Evolutionary conservation across 1,140 invertebrate genomes (phyloP).

Genomic region (Asbolus verrucosus): DNA sequence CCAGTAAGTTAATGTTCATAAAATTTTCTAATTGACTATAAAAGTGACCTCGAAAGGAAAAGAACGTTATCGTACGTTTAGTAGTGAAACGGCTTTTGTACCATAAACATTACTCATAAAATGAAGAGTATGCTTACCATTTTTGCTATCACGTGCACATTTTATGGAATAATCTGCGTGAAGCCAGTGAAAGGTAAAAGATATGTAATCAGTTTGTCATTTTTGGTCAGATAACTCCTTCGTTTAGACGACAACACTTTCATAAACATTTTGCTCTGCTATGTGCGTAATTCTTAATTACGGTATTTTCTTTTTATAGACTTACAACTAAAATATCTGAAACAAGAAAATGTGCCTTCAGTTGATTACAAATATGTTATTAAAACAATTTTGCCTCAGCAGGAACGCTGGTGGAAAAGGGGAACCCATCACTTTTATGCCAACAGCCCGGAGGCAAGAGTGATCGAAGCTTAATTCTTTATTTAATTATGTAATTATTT

Average conservation of each 20-base stretch:
- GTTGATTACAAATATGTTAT: constrained; percentile 54
- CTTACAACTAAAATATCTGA: constrained; percentile 29
- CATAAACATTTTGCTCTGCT: too few relatives aligned
- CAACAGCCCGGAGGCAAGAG: background rate
- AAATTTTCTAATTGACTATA: constrained; percentile 22
- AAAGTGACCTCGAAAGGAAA: constrained; percentile 1
- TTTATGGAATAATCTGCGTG: background rate
- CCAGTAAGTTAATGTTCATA: constrained; percentile 1
- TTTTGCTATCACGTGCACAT: background rate
- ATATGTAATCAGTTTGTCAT: background rate
- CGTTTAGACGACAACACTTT: too few relatives aligned
- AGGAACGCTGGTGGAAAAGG: constrained; percentile 52
- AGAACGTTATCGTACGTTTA: background rate
- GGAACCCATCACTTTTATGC: constrained; percentile 47
- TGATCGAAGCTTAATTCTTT: constrained; percentile 1
- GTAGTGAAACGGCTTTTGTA: constrained; percentile 5
- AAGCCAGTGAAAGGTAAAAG: constrained; percentile 11
- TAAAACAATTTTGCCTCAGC: constrained; percentile 45
- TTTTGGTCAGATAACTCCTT: too few relatives aligned
- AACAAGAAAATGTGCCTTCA: constrained; percentile 41
- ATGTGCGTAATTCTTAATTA: too few relatives aligned
- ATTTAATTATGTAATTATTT: background rate
- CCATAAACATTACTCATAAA: constrained; percentile 1
- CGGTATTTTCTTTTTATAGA: constrained; percentile 37
- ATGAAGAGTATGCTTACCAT: background rate